Percentiles rank a stretch among this genome's conserved stretches.
Evolutionary conservation across 2,113 vertebrate species (phyloP).

Genomic region (Emydocephalus ijimae): DNA sequence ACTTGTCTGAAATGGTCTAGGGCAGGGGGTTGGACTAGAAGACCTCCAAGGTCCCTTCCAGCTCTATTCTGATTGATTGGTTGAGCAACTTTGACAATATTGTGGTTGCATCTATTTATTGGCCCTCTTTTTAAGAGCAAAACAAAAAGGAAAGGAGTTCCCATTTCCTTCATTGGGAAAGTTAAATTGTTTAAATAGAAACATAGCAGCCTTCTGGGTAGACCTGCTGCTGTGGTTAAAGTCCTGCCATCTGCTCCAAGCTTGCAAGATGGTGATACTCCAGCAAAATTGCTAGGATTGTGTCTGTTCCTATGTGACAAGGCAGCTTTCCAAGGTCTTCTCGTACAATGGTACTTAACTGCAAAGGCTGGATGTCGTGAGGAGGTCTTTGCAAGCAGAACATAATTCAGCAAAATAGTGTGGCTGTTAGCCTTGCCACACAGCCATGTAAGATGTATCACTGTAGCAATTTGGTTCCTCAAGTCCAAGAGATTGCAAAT

Average conservation of each 20-base stretch:
- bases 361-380: neutral
- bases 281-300: conserved; percentile 39
- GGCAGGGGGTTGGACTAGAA: no score
- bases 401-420: neutral
- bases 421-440: neutral
- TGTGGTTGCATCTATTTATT: conserved; percentile 59
- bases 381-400: conserved; percentile 17
- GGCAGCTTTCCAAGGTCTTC: conserved; percentile 25
- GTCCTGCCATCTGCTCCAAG: conserved; percentile 45
- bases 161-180: conserved; percentile 55
- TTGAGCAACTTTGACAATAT: conserved; percentile 50
- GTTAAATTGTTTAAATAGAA: conserved; percentile 46
- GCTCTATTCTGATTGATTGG: no score
- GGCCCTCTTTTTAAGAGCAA: conserved; percentile 34
- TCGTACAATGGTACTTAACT: conserved; percentile 16
- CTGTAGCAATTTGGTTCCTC: neutral
- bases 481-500: neutral
- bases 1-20: no score
- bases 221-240: conserved; percentile 49
- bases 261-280: conserved; percentile 20
- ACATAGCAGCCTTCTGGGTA: conserved; percentile 53
- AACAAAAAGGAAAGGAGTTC: conserved; percentile 47
- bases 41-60: no score
- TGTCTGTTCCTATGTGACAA: neutral
- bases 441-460: neutral